Base-by-base conservation (phyloP, 2,888 invertebrate species). In the Ormyrus thymus region DNA sequence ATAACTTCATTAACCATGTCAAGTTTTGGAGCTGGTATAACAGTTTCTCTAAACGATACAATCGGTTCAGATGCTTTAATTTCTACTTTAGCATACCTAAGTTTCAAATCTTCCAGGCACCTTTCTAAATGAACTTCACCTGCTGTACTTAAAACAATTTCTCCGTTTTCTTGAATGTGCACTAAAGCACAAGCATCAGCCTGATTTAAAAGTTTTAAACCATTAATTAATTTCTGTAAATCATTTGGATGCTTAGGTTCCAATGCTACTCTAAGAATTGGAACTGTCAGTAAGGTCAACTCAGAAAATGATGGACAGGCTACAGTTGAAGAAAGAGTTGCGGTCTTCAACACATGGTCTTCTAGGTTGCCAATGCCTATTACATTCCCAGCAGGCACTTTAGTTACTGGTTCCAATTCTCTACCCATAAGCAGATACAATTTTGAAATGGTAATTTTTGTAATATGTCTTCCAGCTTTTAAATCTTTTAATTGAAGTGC, bases 61-160 rank as follows among this genome's bases (percentile, higher is more conserved):
- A 99, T 98, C 0, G 99, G 99, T 86, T 96, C 94, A 0, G 99
- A 99, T 0, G 97, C 97, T 82, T 94, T 94, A n/a, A 98, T 92
- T 69, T 96, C 95, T 79, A 97, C 93, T 89, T 95, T 95, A 0
- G 96, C 97, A 90, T 97, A 98, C 83, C 94, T 93, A 78, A 91
- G 92, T 92, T 93, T 94, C 72, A 99, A 92, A 91, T 99, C 99
- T 87, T 97, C 96, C 6, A 99, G 91, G 90, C 99, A 99, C 87
- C 98, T 94, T 88, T 98, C 97, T 72, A 99, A 92, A 90, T 99
- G 99, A 1, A 99, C 96, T 91, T 99, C 98, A 0, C 99, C 99
- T 1, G 98, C 96, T 0, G 99, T 98, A 2, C 97, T 94, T 50
- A 99, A 92, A 0, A 99, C 97, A 87, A 97, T 95, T 88, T 99